Percentiles rank a stretch among this genome's conserved stretches.
These are phyloP conservation scores for Psylliodes chrysocephalus DNA, from an alignment of 2,888 invertebrate genomes.

Conservation along the genomic window DNA sequence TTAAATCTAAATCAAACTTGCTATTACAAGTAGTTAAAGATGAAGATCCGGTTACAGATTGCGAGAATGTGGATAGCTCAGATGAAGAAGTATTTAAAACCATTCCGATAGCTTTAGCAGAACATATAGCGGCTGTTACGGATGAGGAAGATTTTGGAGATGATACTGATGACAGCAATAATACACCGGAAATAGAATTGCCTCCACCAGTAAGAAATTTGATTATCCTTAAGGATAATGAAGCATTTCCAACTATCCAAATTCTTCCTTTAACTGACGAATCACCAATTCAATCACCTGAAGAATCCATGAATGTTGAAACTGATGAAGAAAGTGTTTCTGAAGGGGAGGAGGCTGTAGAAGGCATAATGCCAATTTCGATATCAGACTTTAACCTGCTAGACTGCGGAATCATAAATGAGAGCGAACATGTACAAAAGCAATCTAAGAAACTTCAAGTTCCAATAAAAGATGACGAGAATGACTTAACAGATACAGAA, in stretches of 20 bases:
- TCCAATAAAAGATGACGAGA: slow-evolving; percentile 10
- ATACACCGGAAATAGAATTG: slow-evolving; percentile 52
- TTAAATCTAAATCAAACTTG: slow-evolving; percentile 10
- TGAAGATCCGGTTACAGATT: slow-evolving; percentile 63
- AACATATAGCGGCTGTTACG: slow-evolving; percentile 48
- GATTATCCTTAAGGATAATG: slow-evolving; percentile 54
- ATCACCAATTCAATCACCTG: slow-evolving; percentile 44
- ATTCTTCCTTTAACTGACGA: slow-evolving; percentile 62
- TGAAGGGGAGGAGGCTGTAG: slow-evolving; percentile 59
- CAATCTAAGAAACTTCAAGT: not conserved
- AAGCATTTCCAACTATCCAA: slow-evolving; percentile 61
- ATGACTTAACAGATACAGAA: slow-evolving; percentile 46
- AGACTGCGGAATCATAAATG: slow-evolving; percentile 51
- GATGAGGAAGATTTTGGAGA: slow-evolving; percentile 51
- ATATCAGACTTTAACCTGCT: slow-evolving; percentile 46
- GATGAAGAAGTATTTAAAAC: slow-evolving; percentile 54
- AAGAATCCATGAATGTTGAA: slow-evolving; percentile 32
- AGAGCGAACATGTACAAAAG: slow-evolving; percentile 43
- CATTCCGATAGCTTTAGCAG: slow-evolving; percentile 58
- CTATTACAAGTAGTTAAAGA: slow-evolving; percentile 32
- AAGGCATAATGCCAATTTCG: slow-evolving; percentile 31
- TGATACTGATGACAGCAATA: slow-evolving; percentile 41
- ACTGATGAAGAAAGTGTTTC: slow-evolving; percentile 59
- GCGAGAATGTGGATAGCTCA: slow-evolving; percentile 64
- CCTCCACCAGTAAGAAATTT: slow-evolving; percentile 65